Evolutionary conservation across 2,113 vertebrate genomes (phyloP).

Genomic region (Rousettus leschenaultii): DNA sequence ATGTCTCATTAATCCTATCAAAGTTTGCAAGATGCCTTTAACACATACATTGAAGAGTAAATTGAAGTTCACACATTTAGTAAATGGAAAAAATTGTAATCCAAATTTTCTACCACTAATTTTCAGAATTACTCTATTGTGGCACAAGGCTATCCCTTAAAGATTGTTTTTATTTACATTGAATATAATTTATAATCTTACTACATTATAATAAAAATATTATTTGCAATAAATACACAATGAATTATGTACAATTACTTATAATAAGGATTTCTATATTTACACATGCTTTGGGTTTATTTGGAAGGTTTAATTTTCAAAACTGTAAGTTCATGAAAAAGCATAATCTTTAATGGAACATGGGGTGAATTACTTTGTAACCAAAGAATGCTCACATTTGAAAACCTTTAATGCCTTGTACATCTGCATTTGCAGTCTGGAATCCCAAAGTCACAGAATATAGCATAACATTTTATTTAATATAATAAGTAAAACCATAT

Average conservation of each 20-base stretch:
- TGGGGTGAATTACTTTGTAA: not conserved
- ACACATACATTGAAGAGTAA: not conserved
- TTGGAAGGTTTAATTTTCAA: not conserved
- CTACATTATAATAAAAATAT: not conserved
- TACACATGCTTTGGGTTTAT: not conserved
- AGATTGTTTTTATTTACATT: not conserved
- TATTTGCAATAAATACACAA: not conserved
- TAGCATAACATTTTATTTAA: not conserved
- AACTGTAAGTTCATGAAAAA: not conserved
- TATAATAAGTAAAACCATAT: not conserved
- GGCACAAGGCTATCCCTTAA: not conserved
- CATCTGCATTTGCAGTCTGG: not conserved
- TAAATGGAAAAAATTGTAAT: not conserved
- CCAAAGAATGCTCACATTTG: not conserved
- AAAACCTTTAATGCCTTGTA: not conserved
- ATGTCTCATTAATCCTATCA: not conserved
- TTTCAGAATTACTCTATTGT: not conserved
- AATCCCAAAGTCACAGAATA: not conserved
- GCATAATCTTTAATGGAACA: not conserved
- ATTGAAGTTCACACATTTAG: not conserved
- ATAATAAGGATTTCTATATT: not conserved
- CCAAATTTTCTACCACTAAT: not conserved
- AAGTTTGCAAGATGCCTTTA: not conserved
- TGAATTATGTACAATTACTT: not conserved
- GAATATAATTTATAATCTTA: not conserved